phyloP scores from a whole-genome alignment of 2,113 vertebrate genomes.

The Ibidorhyncha struthersii region DNA sequence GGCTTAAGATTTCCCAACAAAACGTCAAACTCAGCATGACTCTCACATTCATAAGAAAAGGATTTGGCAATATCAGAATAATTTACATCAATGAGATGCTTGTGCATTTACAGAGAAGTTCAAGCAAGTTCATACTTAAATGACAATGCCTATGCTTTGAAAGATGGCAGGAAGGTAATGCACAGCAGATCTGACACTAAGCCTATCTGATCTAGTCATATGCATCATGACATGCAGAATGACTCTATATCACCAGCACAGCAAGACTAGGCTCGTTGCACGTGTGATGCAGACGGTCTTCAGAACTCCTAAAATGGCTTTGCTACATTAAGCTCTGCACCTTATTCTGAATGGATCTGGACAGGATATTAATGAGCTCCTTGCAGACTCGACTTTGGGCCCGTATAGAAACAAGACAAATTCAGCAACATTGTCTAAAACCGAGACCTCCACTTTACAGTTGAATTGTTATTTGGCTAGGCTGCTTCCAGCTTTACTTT shows the following conservation, averaged over 20 bases:
- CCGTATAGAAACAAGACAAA: not conserved
- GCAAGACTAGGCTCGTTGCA: not conserved
- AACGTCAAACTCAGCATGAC: conserved; percentile 52
- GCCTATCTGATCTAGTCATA: not conserved
- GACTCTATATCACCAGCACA: not conserved
- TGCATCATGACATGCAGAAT: not conserved
- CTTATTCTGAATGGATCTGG: not conserved
- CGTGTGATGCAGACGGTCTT: not conserved
- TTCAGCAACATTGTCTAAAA: not conserved
- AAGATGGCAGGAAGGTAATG: not conserved
- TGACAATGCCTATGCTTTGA: not conserved
- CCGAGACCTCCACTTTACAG: not conserved
- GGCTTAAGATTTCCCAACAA: conserved; percentile 60
- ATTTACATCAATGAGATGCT: conserved; percentile 61
- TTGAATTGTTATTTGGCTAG: not conserved
- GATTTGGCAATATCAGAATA: conserved; percentile 63
- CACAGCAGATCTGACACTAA: not conserved
- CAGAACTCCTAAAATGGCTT: not conserved
- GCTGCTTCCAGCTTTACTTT: not conserved
- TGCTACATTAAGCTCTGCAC: not conserved
- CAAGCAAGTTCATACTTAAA: conserved; percentile 41
- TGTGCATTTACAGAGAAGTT: conserved; percentile 54
- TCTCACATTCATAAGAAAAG: conserved; percentile 43
- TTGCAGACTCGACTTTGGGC: not conserved
- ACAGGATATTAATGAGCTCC: not conserved